Percentiles rank a stretch among this genome's conserved stretches.
Conservation (phyloP, 30 jellyfish, hydroid and myxozoan species). For the Aurelia coerulea region DNA sequence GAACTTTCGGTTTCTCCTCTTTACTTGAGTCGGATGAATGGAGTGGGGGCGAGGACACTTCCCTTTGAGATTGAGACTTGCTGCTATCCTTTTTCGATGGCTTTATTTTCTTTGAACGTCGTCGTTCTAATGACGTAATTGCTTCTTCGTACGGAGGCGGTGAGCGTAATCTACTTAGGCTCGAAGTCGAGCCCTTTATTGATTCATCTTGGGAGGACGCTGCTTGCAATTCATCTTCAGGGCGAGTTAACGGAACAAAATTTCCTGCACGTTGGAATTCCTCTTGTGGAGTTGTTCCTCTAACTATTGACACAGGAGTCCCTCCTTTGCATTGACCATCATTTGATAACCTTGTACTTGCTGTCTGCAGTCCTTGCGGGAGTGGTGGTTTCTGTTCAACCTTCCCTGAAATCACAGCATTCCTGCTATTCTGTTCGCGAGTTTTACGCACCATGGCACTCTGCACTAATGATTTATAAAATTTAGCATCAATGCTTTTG, state of each 20-base stretch:
- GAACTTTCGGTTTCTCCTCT: conserved; percentile 48
- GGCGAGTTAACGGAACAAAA: background rate
- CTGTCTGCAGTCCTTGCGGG: background rate
- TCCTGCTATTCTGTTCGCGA: conserved; percentile 7
- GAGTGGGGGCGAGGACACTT: background rate
- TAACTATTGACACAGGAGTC: background rate
- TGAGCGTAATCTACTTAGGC: conserved; percentile 29
- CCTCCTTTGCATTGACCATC: background rate
- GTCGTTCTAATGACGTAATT: conserved; percentile 37
- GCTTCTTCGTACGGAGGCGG: conserved; percentile 79
- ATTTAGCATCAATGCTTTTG: conserved; percentile 97
- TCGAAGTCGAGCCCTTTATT: conserved; percentile 2
- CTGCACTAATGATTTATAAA: conserved; percentile 84
- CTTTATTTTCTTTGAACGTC: conserved; percentile 10
- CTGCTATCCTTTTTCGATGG: background rate
- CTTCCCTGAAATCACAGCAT: background rate
- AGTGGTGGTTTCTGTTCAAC: background rate
- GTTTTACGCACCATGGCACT: conserved; percentile 9
- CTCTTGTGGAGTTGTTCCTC: conserved; percentile 2
- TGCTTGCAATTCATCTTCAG: background rate
- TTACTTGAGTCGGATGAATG: conserved; percentile 25
- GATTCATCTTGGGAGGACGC: conserved; percentile 22
- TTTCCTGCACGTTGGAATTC: background rate
- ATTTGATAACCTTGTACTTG: background rate
- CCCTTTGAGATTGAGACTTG: background rate